These are phyloP conservation scores for Anodontia alba DNA, from an alignment of 2,888 invertebrate species.

Conservation along the genomic window DNA sequence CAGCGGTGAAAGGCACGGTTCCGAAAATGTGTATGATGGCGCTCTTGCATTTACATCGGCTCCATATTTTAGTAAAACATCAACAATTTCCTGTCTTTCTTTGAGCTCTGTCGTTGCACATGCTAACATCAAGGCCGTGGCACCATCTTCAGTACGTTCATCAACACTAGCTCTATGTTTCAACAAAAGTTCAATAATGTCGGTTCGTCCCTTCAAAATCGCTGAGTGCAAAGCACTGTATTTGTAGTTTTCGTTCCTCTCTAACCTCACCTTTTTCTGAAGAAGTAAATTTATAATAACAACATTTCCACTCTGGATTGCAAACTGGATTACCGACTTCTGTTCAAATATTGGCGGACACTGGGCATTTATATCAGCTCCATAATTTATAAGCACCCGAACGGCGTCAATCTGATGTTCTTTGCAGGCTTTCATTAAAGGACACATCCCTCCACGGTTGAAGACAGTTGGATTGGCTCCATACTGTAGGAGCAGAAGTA, in stretches of 20 bases:
- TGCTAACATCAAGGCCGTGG: conserved; percentile 85
- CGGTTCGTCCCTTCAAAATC: conserved; percentile 87
- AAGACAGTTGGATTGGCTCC: conserved; percentile 95
- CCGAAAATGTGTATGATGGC: conserved; percentile 85
- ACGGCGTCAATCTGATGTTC: conserved; percentile 77
- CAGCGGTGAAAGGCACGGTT: conserved; percentile 90
- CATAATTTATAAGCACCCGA: conserved; percentile 89
- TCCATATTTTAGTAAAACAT: conserved; percentile 76
- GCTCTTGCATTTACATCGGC: conserved; percentile 85
- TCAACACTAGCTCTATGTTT: conserved; percentile 86
- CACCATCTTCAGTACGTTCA: conserved; percentile 83
- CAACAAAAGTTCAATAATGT: conserved; percentile 82
- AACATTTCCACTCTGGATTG: conserved; percentile 91
- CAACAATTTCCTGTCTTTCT: conserved; percentile 75
- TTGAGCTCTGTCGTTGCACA: conserved; percentile 79
- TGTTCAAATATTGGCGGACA: conserved; percentile 94
- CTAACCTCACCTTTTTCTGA: conserved; percentile 92
- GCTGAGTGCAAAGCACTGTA: conserved; percentile 94
- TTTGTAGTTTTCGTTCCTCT: conserved; percentile 87
- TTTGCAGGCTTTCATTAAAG: conserved; percentile 95
- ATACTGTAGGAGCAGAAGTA: conserved; percentile 92
- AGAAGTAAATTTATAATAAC: conserved; percentile 91
- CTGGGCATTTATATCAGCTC: conserved; percentile 94
- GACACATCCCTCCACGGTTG: conserved; percentile 94
- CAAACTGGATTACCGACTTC: conserved; percentile 95